Base-by-base conservation (phyloP, 2,888 invertebrate genomes). In the Hanleya hanleyi region DNA sequence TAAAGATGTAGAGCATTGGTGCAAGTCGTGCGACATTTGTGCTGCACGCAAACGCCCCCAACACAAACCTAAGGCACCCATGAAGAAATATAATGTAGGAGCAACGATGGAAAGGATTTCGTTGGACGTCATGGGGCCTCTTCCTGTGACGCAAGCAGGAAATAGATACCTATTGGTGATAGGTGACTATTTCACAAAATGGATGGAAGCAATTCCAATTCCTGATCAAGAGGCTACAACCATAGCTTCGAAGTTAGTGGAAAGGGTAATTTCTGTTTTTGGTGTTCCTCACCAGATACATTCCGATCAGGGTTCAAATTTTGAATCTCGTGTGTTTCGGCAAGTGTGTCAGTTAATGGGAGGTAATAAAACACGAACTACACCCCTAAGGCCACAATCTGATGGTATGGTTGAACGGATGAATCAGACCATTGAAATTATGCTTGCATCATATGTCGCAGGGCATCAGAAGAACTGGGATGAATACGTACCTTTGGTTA, bases 201-300 rank as follows among this genome's bases (percentile, higher is more conserved):
- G 73, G 68, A 26, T 70, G 0, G 72, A 78, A 33, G 71, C 74
- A 2, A 47, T 72, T 37, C 61, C 74, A 12, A 65, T 80, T 0
- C n/a, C 37, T 61, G 70, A 81, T 65, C 67, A 67, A 38, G 71
- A 78, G 68, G 77, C 78, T 7, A 62, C 67, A 12, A 79, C 79
- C 32, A 75, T 78, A 36, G 80, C 78, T 15, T 33, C 68, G 26
- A 71, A 67, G 33, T 62, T 82, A 7, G 72, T 80, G 12, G 71
- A 75, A 15, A 50, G 57, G 22, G 66, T 77, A n/a, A 71, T 77
- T 9, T 74, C 71, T 29, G 35, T 12, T 1, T 77, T 74, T 66
- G 77, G 81, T 29, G 70, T 74, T 49, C 76, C 77, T 15, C 50
- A 70, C 33, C 29, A 69, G 12, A 36, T 77, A n/a, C 76, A 80